Conservation (phyloP, 2,797 vertebrate species). For the Euphonia xanthogaster region DNA sequence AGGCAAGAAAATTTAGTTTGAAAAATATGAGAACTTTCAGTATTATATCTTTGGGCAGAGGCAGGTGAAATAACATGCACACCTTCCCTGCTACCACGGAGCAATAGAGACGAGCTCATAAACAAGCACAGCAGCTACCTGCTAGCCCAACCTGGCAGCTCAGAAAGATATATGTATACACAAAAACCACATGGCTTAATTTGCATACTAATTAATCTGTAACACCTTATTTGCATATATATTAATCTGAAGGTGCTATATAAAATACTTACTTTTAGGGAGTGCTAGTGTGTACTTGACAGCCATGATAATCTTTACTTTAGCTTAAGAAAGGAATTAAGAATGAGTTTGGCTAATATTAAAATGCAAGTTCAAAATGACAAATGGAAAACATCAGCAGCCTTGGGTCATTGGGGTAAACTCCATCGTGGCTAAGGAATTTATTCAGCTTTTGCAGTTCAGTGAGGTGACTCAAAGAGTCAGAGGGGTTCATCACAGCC, state of each 20-base stretch:
- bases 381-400: conserved; percentile 21
- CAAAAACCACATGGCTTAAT: not conserved
- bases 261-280: conserved; percentile 8
- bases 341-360: not conserved
- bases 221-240: conserved; percentile 32
- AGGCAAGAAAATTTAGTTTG: not conserved
- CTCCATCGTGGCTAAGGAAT: not conserved
- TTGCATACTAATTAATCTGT: conserved; percentile 41
- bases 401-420: not conserved
- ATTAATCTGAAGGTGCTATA: conserved; percentile 10
- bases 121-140: not conserved
- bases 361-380: conserved; percentile 9
- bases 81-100: not conserved
- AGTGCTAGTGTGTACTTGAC: not conserved
- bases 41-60: not conserved
- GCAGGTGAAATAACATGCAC: not conserved
- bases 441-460: not conserved
- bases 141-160: not conserved
- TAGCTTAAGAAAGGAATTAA: conserved; percentile 33
- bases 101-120: not conserved
- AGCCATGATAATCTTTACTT: not conserved
- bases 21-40: not conserved
- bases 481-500: not conserved
- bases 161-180: not conserved
- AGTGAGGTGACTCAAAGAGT: not conserved